Base-by-base conservation (phyloP, 2,113 vertebrate genomes). In the Dicrurus megarhynchus region DNA sequence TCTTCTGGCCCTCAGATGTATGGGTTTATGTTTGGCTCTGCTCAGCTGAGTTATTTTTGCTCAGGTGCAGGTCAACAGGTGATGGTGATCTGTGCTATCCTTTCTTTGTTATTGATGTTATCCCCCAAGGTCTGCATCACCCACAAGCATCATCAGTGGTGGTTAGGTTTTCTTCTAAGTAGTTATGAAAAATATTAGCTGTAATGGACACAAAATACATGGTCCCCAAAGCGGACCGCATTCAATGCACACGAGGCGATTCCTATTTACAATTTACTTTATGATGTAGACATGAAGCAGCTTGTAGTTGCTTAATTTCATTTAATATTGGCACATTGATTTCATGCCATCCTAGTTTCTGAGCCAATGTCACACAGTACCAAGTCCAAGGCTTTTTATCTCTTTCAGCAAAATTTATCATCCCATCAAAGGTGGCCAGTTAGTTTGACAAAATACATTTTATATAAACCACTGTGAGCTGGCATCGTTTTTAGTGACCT, bases 281-380 rank as follows among this genome's bases (percentile, higher is more conserved):
- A 63, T 84, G 44, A 79, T 20, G 42, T 82, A 73, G 81, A 70
- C 41, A 33, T 88, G 83, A 85, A 57, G 65, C 78, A 90, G 85
- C 50, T 65, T 92, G 53, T 61, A 88, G 37, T 77, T 92, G 67
- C 50, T 60, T 83, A 69, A 83, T 88, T 90, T 68, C 35, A 49
- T 96, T 70, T 87, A 67, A 71, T 85, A 88, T 90, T 90, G 88
- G 92, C 79, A 61, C 63, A 61, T 17, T 50, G 82, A 94, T 86
- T 93, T 90, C 50, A 53, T 67, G 75, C 49, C 75, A 55, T 88
- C 87, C 75, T 33, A 18, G 28, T 80, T 92, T 57, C 75, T 74
- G 61, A 94, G 63, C 50, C 70, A 83, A 44, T 70, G 90, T 53
- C 85, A 52, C 1, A 0, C 26, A 35, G 64, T 83, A 88, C 65